Evolutionary conservation across 2,113 vertebrate species (phyloP), one percentile per base, ranked within the genome.

Genomic region (Megalops atlanticus): DNA sequence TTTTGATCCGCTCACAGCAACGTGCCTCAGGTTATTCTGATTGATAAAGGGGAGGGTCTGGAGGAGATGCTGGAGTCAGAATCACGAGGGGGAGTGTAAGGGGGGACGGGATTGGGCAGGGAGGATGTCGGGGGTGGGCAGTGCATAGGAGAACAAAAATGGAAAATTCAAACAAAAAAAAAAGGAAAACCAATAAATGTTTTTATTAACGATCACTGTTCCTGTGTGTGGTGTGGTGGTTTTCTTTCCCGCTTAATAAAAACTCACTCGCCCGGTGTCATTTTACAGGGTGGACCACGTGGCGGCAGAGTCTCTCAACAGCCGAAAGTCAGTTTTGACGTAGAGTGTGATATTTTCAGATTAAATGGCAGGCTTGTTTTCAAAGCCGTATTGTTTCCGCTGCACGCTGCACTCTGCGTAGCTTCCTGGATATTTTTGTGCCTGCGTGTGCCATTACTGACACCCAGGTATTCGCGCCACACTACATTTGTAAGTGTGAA

Each of bases 11-110:
- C 84, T 78, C 54, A 24, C 81, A 52, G 31, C 27, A n/a, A 82
- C 85, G 92, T 84, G 90, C 84, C 91, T 89, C 75, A 86, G 89
- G 91, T 94, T 92, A 89, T 94, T 96, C 95, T 95, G 94, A 94
- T 93, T 89, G 85, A 95, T 94, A 94, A 94, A 93, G 94, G 90
- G 87, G 54, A 38, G 72, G 80, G 76, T 85, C 80, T 74, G 77
- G 84, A 86, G 83, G 75, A 81, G 73, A 84, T 80, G 75, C 74
- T 78, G 77, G 83, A 84, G 83, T 80, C 87, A 69, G 80, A 80
- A 86, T 85, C 40, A 38, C 81, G 54, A 79, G 80, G 85, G 78
- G 64, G 41, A 47, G 85, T 82, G 83, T 76, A 77, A 74, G 75
- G 82, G 78, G 86, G 87, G 87, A 89, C 82, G 36, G 52, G 77